Evolutionary conservation across 2,113 vertebrate genomes (phyloP).

Genomic region (Ochotona curzoniae): DNA sequence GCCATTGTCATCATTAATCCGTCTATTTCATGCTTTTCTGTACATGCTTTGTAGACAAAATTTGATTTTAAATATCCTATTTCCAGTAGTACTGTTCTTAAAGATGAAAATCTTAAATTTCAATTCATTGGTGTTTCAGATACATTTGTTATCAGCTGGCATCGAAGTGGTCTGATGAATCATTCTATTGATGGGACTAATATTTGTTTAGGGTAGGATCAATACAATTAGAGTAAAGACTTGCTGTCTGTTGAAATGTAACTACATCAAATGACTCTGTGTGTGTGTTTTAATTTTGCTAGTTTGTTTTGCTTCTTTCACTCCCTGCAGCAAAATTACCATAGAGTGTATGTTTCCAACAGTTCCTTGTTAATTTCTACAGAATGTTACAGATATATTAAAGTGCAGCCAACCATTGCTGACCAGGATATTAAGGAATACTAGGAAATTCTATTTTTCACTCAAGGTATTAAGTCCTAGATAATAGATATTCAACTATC

Average conservation of each 20-base stretch:
- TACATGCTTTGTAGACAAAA: not conserved
- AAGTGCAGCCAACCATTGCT: not conserved
- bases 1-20: not conserved
- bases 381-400: not conserved
- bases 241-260: not conserved
- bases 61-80: not conserved
- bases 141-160: not conserved
- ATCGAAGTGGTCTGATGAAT: not conserved
- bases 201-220: not conserved
- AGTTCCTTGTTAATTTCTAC: not conserved
- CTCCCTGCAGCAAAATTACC: not conserved
- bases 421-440: not conserved
- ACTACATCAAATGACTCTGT: not conserved
- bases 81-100: not conserved
- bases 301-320: not conserved
- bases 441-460: conserved; percentile 16
- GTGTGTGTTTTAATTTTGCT: not conserved
- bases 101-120: not conserved
- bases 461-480: not conserved
- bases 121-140: not conserved
- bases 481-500: not conserved
- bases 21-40: not conserved
- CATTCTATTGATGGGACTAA: not conserved
- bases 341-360: not conserved
- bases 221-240: not conserved